phyloP scores from a whole-genome alignment of 53 echinoderm and acorn worm genomes.

The Temnopleurus reevesii region DNA sequence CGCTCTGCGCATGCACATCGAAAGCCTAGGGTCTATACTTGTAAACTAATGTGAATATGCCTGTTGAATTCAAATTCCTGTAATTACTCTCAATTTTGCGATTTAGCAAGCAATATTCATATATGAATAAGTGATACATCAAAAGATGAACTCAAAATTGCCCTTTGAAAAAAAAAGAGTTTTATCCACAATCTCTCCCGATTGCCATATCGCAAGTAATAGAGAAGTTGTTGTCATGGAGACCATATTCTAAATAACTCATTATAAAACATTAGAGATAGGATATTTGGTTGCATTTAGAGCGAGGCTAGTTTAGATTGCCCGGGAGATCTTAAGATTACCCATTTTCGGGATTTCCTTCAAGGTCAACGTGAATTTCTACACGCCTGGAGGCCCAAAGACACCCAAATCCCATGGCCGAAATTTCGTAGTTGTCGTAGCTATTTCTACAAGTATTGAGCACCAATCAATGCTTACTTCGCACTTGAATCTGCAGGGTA shows the following conservation, averaged over 20 bases:
- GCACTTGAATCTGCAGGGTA: background rate
- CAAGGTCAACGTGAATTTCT: background rate
- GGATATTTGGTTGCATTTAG: background rate
- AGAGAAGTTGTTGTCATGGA: background rate
- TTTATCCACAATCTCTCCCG: background rate
- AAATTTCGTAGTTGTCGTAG: background rate
- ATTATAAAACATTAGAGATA: background rate
- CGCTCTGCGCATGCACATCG: too few species aligned
- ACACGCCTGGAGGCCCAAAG: background rate
- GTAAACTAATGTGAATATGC: too few species aligned
- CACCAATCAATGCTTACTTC: background rate
- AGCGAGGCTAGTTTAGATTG: background rate
- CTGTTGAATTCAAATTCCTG: too few species aligned
- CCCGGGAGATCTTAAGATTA: background rate
- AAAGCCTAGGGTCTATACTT: too few species aligned
- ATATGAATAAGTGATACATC: background rate
- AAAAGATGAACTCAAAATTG: background rate
- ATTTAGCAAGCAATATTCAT: background rate
- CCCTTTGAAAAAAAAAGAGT: background rate
- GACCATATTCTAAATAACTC: slow-evolving; percentile 2
- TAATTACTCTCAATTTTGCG: too few species aligned
- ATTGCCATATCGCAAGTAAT: background rate
- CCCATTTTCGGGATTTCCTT: background rate
- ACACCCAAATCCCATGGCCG: background rate
- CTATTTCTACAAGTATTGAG: background rate